These are phyloP conservation scores for Acestrorhynchus altus DNA, from an alignment of 2,797 vertebrate genomes.

Conservation along the genomic window DNA sequence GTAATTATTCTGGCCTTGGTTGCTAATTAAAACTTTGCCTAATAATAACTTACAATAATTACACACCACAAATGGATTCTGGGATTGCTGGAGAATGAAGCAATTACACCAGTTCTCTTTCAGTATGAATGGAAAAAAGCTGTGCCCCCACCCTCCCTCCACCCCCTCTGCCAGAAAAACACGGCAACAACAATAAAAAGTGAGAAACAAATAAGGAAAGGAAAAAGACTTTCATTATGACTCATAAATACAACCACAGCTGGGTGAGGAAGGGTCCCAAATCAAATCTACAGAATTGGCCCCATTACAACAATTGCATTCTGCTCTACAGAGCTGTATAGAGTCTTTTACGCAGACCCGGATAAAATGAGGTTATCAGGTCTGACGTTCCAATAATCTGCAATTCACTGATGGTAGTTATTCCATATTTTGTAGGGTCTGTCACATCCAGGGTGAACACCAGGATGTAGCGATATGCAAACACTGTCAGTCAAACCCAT, in stretches of 20 bases:
- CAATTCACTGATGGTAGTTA: neutral
- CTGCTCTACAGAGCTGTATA: conserved; percentile 4
- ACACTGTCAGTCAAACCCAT: neutral
- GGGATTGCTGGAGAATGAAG: conserved; percentile 57
- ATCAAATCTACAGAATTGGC: conserved; percentile 40
- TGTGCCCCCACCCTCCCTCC: too few relatives aligned
- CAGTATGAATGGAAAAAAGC: conserved; percentile 44
- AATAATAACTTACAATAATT: conserved; percentile 82
- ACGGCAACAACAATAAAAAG: conserved; percentile 52
- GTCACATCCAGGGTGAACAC: neutral
- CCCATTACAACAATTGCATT: conserved; percentile 31
- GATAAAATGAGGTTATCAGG: conserved; percentile 26
- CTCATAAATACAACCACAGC: conserved; percentile 15
- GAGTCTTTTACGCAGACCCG: conserved; percentile 9
- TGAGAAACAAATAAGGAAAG: conserved; percentile 26
- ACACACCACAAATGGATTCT: conserved; percentile 72
- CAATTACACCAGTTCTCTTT: conserved; percentile 70
- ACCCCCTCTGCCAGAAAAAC: conserved; percentile 9
- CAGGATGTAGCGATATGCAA: neutral
- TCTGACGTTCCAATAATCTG: conserved; percentile 1
- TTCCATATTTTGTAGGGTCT: too few relatives aligned
- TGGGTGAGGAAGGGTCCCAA: conserved; percentile 7
- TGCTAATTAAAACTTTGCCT: conserved; percentile 76
- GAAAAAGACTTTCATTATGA: conserved; percentile 37
- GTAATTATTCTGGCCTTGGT: conserved; percentile 75